Conservation (phyloP, 1,140 invertebrate species). For the Drosophila erecta region DNA sequence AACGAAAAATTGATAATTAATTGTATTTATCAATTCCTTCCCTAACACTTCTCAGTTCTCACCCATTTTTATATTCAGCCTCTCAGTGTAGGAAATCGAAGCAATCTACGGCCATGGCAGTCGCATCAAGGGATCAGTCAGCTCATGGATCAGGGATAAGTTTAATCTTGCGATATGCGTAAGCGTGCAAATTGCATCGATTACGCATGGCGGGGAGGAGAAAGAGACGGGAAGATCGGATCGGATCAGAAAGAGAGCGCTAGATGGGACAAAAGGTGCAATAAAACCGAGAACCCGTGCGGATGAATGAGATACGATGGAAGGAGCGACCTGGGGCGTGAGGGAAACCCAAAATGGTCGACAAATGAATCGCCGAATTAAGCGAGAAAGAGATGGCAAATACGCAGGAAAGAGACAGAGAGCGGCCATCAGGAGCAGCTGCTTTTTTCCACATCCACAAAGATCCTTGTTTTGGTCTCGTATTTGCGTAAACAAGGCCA, state of each 20-base stretch:
- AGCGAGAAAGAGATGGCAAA: not conserved
- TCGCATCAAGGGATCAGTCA: conserved; percentile 64
- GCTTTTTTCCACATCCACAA: conserved; percentile 17
- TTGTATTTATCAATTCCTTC: not conserved
- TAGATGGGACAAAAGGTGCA: conserved; percentile 69
- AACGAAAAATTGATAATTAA: too few species aligned
- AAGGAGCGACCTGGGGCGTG: conserved; percentile 63
- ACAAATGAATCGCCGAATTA: conserved; percentile 18
- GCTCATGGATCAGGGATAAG: conserved; percentile 62
- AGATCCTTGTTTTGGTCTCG: conserved; percentile 38
- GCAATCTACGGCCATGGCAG: conserved; percentile 22
- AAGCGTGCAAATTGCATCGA: conserved; percentile 81
- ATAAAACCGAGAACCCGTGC: conserved; percentile 65
- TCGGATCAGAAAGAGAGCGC: conserved; percentile 18
- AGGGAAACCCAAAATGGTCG: conserved; percentile 69
- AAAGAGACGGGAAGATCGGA: conserved; percentile 36
- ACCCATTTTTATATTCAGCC: not conserved
- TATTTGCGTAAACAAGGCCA: conserved; percentile 59
- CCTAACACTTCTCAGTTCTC: not conserved
- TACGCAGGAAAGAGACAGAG: not conserved
- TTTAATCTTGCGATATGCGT: conserved; percentile 81
- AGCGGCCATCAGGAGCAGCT: conserved; percentile 25
- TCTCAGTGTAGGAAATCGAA: conserved; percentile 26
- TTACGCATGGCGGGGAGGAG: conserved; percentile 44
- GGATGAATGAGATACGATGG: conserved; percentile 49